Conservation (phyloP, 2,888 invertebrate genomes). For the Tachina lurida region DNA sequence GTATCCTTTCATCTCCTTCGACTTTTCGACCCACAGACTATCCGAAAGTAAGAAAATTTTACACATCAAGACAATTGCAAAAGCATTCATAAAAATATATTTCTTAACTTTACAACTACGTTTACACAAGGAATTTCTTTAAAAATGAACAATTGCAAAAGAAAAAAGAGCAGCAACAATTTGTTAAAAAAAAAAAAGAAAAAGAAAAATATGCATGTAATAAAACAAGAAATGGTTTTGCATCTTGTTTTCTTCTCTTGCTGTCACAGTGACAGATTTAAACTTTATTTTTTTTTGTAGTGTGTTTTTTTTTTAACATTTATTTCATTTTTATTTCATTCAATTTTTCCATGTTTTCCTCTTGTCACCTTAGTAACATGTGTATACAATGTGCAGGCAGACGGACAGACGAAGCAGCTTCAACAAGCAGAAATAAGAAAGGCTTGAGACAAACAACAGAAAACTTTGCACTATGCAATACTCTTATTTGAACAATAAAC, state of each 20-base stretch:
- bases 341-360: constrained; percentile 41
- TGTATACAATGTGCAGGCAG: constrained; percentile 23
- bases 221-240: constrained; percentile 44
- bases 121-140: constrained; percentile 24
- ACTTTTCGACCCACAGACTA: constrained; percentile 9
- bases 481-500: constrained; percentile 23
- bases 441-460: constrained; percentile 9
- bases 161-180: constrained; percentile 54
- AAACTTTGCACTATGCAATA: background rate
- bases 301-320: constrained; percentile 17
- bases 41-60: constrained; percentile 6
- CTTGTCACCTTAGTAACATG: constrained; percentile 69
- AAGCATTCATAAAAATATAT: background rate
- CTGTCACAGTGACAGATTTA: constrained; percentile 61
- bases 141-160: constrained; percentile 17
- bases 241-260: constrained; percentile 32
- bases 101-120: background rate
- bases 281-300: constrained; percentile 40
- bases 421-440: background rate
- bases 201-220: constrained; percentile 1
- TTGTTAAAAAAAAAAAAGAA: constrained; percentile 31
- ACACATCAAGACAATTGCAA: constrained; percentile 16
- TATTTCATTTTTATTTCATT: constrained; percentile 29
- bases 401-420: constrained; percentile 5
- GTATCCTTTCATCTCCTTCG: background rate